Evolutionary conservation across 2,888 invertebrate species (phyloP), one percentile per base, ranked within the genome.

Genomic region (Cybosia mesomella): DNA sequence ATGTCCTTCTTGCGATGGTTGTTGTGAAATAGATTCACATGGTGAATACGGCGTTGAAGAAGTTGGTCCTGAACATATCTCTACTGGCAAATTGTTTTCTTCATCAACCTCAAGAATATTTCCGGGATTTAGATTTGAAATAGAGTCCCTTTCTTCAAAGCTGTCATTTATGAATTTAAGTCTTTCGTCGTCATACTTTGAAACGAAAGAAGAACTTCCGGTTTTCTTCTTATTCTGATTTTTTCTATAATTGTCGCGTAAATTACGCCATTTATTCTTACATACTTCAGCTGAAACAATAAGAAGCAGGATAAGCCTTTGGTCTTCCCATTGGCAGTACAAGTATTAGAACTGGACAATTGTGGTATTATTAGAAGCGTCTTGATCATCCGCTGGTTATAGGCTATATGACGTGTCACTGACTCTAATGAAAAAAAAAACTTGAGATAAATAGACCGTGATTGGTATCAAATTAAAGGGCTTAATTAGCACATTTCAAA

Each of bases 161-260:
- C 71, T 66, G 58, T 68, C 57, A 66, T 71, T 60, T 68, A 71
- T 68, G 49, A 68, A 71, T 66, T 68, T 68, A 36, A 71, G 71
- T 66, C 71, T 68, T 68, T 68, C 71, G 66, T 71, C 71, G 68
- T 71, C 71, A 63, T 71, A 71, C 57, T 71, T 68, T 60, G 68
- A 71, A 71, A 66, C 67, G 59, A 13, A 66, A 63, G 63, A 54
- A 68, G 67, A 53, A 63, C 59, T 64, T 58, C 71, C 71, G 66
- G 64, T 68, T 68, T 71, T 68, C 68, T 71, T 71, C 68, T 71
- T 71, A 60, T 68, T 68, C 57, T 66, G 65, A 64, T 68, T 68
- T 68, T 71, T 71, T 68, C 59, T 71, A 68, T 71, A 70, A 68
- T 67, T 68, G 63, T 70, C 70, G 60, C 70, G 66, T 67, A 70